Conservation (phyloP, 2,113 vertebrate genomes). For the Pyrgilauda ruficollis region DNA sequence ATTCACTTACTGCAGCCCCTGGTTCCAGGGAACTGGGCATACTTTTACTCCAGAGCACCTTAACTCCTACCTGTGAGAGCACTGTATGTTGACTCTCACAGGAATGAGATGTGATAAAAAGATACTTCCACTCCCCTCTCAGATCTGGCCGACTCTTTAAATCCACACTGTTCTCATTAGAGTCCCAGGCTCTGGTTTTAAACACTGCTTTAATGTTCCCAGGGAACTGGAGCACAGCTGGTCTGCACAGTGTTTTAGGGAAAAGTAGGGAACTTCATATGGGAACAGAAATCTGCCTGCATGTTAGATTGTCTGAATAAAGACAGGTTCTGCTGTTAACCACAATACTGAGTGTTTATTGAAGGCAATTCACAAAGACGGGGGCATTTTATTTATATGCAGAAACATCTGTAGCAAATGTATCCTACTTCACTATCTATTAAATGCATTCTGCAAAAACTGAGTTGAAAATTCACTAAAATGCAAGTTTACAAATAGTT, state of each 20-base stretch:
- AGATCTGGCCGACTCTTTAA: not conserved
- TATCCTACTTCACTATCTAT: not conserved
- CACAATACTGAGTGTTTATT: not conserved
- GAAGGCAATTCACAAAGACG: not conserved
- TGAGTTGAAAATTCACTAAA: not conserved
- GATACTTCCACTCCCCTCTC: not conserved
- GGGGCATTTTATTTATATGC: not conserved
- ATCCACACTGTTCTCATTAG: not conserved
- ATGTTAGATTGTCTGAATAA: not conserved
- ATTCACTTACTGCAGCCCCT: not conserved
- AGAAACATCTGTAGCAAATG: constrained; percentile 1
- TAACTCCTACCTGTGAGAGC: not conserved
- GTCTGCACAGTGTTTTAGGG: not conserved
- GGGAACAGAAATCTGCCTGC: not conserved
- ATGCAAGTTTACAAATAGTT: not conserved
- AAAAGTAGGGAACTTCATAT: not conserved
- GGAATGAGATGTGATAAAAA: not conserved
- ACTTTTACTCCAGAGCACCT: not conserved
- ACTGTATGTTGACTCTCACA: not conserved
- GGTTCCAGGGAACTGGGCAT: not conserved
- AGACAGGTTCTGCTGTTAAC: not conserved
- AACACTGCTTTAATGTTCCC: not conserved
- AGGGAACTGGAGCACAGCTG: not conserved
- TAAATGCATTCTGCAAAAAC: not conserved
- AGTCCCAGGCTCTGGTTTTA: not conserved